phyloP scores from a whole-genome alignment of 2,888 invertebrate genomes.

The Geophilus truncorum region DNA sequence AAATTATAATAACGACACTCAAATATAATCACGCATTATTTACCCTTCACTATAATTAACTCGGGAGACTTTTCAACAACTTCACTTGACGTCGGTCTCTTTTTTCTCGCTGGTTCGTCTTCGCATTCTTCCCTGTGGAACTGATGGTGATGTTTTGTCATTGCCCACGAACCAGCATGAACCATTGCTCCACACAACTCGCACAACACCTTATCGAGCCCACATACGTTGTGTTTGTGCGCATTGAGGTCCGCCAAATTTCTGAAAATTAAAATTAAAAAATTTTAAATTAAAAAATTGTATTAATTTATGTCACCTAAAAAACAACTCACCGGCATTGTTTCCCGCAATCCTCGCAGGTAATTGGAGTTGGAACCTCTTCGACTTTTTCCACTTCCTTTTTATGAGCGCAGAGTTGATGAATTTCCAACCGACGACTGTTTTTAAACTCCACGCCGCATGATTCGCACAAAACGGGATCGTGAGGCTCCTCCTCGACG shows the following conservation, averaged over 20 bases:
- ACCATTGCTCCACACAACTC: neutral
- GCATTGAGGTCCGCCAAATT: neutral
- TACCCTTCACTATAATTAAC: no score
- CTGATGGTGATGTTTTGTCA: neutral
- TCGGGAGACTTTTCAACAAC: no score
- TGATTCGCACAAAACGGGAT: conserved; percentile 6
- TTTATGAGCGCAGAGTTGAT: neutral
- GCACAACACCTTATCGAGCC: neutral
- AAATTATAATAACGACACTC: no score
- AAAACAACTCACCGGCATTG: neutral
- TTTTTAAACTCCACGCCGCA: conserved; percentile 20
- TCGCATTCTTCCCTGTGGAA: neutral
- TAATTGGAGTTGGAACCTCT: neutral
- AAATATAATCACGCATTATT: no score
- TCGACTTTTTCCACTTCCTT: neutral
- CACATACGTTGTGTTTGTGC: neutral
- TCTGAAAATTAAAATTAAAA: neutral
- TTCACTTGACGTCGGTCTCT: no score
- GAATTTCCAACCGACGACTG: neutral
- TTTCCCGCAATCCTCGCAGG: conserved; percentile 2
- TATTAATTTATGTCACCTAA: neutral
- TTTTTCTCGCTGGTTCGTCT: neutral
- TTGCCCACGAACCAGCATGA: neutral
- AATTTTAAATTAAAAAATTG: neutral
- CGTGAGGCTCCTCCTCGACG: neutral